Conservation (phyloP, 2,888 invertebrate species). For the Hyppa rectilinea region DNA sequence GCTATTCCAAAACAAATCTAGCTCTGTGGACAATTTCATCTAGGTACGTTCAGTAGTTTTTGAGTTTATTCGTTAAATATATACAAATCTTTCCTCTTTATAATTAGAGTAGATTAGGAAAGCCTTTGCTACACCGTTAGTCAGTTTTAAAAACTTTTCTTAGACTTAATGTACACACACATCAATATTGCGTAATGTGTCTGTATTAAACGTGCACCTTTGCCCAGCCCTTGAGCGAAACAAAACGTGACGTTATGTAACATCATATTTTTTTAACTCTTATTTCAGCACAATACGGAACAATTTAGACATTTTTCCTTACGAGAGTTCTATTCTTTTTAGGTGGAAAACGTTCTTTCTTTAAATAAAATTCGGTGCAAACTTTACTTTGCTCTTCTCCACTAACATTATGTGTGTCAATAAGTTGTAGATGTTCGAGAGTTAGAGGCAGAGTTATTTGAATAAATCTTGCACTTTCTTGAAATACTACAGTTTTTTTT, state of each 20-base stretch:
- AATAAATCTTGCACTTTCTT: slow-evolving; percentile 28
- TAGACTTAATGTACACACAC: too few relatives aligned
- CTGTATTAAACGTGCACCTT: too few relatives aligned
- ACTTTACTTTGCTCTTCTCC: slow-evolving; percentile 4
- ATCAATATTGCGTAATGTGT: background rate
- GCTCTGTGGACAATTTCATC: too few relatives aligned
- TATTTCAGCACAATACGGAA: background rate
- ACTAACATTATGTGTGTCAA: slow-evolving; percentile 27
- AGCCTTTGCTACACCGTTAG: background rate
- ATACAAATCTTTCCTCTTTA: too few relatives aligned
- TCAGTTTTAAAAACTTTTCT: background rate
- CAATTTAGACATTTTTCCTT: background rate
- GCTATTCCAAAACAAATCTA: too few relatives aligned
- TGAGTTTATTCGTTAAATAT: too few relatives aligned
- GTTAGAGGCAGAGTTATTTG: slow-evolving; percentile 27
- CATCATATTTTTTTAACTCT: background rate
- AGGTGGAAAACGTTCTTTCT: background rate
- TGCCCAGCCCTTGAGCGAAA: background rate
- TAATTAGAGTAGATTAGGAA: too few relatives aligned
- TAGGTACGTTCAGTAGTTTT: too few relatives aligned
- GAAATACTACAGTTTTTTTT: slow-evolving; percentile 7
- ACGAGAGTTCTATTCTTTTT: background rate
- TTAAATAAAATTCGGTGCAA: slow-evolving; percentile 23
- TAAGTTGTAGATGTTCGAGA: slow-evolving; percentile 1
- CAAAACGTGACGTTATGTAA: too few relatives aligned